phyloP scores from a whole-genome alignment of 2,888 invertebrate genomes.

The Sinohyriopsis cumingii region DNA sequence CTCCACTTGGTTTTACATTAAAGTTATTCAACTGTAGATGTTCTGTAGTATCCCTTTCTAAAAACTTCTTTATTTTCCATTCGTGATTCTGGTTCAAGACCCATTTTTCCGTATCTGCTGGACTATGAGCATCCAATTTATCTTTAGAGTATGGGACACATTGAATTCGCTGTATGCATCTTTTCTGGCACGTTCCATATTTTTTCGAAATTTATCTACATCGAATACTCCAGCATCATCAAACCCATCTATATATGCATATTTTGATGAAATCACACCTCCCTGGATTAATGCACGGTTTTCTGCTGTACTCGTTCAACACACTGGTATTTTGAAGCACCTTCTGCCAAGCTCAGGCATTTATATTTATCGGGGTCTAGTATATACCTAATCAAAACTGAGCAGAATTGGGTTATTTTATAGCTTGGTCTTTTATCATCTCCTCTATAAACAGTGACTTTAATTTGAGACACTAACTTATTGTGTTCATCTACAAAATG shows the following conservation, averaged over 20 bases:
- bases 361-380: conserved; percentile 14
- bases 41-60: not conserved
- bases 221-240: no score
- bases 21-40: not conserved
- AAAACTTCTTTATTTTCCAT: not conserved
- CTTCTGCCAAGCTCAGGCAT: conserved; percentile 7
- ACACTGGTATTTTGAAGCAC: conserved; percentile 15
- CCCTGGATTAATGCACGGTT: conserved; percentile 11
- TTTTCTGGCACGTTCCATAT: conserved; percentile 13
- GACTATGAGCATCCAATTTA: not conserved
- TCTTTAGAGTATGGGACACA: conserved; percentile 1
- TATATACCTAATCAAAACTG: conserved; percentile 3
- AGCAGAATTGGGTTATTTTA: conserved; percentile 7
- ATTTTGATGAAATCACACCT: conserved; percentile 7
- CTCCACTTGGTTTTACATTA: not conserved
- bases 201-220: conserved; percentile 6
- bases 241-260: not conserved
- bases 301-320: conserved; percentile 18
- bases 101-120: conserved; percentile 1
- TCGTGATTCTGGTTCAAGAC: not conserved
- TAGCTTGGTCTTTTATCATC: conserved; percentile 8
- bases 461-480: conserved; percentile 6
- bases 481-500: conserved; percentile 1
- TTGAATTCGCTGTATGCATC: conserved; percentile 1
- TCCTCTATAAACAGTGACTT: conserved; percentile 7